These are phyloP conservation scores for Electrophaes corylata DNA, from an alignment of 2,888 invertebrate species.

Conservation along the genomic window DNA sequence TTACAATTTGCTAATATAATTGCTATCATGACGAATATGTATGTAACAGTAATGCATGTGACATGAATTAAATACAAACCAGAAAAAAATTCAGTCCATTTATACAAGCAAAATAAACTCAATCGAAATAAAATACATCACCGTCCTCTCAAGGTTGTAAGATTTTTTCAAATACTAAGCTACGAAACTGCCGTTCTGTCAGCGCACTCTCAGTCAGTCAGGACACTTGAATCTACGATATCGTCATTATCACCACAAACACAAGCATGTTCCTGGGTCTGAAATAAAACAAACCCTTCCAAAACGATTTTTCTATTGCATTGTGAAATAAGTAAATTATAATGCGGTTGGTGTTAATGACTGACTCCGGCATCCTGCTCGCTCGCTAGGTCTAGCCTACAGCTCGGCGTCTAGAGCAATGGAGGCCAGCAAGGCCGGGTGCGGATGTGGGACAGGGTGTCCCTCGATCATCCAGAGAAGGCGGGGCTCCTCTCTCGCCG, in stretches of 20 bases:
- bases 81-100: too few relatives aligned
- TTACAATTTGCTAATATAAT: too few relatives aligned
- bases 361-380: not conserved
- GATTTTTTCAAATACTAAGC: too few relatives aligned
- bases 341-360: not conserved
- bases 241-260: not conserved
- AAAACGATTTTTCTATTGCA: not conserved
- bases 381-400: slow-evolving; percentile 1
- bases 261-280: not conserved
- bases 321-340: not conserved
- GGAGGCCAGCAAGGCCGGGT: too few relatives aligned
- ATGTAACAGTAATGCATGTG: too few relatives aligned
- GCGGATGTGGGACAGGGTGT: too few relatives aligned
- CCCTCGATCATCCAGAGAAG: slow-evolving; percentile 27
- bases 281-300: not conserved
- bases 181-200: not conserved
- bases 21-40: too few relatives aligned
- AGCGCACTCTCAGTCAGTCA: not conserved
- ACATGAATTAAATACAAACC: too few relatives aligned
- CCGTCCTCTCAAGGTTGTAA: too few relatives aligned
- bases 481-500: slow-evolving; percentile 50
- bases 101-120: too few relatives aligned
- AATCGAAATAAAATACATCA: too few relatives aligned
- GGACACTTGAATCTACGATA: not conserved
- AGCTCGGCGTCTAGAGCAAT: slow-evolving; percentile 11